Base-by-base conservation (phyloP, 2,113 vertebrate species). In the Holacanthus passer region DNA sequence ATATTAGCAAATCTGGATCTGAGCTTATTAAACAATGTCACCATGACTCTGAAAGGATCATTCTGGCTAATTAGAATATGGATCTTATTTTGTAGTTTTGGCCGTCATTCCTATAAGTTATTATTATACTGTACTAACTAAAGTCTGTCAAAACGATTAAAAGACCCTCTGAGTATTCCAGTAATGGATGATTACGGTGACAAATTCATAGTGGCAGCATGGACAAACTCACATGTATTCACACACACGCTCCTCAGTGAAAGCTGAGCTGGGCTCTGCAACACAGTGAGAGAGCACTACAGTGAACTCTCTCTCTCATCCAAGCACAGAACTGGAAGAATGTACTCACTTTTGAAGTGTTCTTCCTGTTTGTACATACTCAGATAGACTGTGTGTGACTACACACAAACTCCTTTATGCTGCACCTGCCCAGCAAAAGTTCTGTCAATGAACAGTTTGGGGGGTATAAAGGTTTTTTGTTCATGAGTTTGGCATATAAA, bases 11-110 rank as follows among this genome's bases (percentile, higher is more conserved):
- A 80, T 3, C 6, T 5, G 6, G 62, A 24, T 19, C 7, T 27
- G 11, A 41, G 29, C 20, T 48, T 32, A 6, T 32, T 41, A 9
- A 56, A 67, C 19, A 0, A 12, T 17, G 43, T n/a, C 27, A 37
- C 66, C 1, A 6, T 41, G 32, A 53, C 31, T 10, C 20, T 35
- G 24, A 20, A 12, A 48, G 11, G 11, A n/a, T 48, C 29, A n/a
- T 35, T 50, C 20, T 1, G 1, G 19, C 35, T 22, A 13, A 32
- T 45, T 16, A 35, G 1, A 67, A 22, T 37, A 13, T 68, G 27
- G 17, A 32, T n/a, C 20, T 8, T n/a, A 13, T 16, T 17, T 50
- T 27, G n/a, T 6, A 29, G 41, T 47, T 17, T 31, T 31, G 27
- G 56, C 29, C 14, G 19, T 19, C 5, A 8, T 56, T 31, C 55